phyloP scores from a whole-genome alignment of 2,113 vertebrate species.

The Pluvialis apricaria region DNA sequence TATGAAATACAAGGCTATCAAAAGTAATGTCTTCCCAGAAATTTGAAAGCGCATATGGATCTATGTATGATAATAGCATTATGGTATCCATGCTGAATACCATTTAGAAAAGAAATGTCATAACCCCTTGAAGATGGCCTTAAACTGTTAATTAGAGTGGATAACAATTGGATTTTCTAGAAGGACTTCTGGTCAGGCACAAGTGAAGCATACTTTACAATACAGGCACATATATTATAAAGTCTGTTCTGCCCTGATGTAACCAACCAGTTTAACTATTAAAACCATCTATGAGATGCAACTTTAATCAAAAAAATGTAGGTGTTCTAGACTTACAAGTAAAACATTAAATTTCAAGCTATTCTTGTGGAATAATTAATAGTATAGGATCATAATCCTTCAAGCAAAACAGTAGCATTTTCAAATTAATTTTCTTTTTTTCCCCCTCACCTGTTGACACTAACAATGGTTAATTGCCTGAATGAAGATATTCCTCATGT shows the following conservation, averaged over 20 bases:
- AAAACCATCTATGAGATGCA: not conserved
- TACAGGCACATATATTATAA: not conserved
- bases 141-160: not conserved
- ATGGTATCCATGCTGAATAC: not conserved
- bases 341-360: not conserved
- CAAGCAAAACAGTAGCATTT: not conserved
- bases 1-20: not conserved
- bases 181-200: not conserved
- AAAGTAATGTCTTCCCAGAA: not conserved
- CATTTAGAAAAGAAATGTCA: not conserved
- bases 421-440: not conserved
- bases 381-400: not conserved
- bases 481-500: not conserved
- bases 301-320: not conserved
- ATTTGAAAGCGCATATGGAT: not conserved
- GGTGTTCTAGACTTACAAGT: not conserved
- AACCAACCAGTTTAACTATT: not conserved
- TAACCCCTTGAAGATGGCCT: not conserved
- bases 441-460: not conserved
- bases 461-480: not conserved
- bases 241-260: not conserved
- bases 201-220: not conserved
- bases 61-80: not conserved
- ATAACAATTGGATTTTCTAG: not conserved
- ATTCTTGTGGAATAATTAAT: not conserved